A percentile compares a stretch with the other conserved stretches of the same genome.
phyloP scores from a whole-genome alignment of 2,113 vertebrate species.

The Centropristis striata region DNA sequence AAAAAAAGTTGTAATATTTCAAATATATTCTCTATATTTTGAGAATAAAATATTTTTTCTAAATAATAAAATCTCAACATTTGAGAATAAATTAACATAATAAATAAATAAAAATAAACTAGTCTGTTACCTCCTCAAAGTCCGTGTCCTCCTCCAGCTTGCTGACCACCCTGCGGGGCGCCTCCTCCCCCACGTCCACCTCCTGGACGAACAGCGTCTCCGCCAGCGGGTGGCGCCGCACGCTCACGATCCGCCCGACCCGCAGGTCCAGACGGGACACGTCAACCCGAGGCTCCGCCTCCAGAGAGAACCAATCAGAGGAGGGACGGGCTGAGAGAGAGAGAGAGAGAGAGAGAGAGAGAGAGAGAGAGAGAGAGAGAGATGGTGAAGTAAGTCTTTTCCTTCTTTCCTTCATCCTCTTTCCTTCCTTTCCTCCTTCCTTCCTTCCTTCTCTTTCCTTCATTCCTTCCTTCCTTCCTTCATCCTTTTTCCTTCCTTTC shows the following conservation, averaged over 20 bases:
- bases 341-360: no score
- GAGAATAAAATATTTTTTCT: background rate
- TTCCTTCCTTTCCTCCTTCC: no score
- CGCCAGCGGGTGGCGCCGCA: slow-evolving; percentile 89
- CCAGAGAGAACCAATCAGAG: slow-evolving; percentile 39
- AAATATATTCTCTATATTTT: background rate
- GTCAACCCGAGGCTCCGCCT: slow-evolving; percentile 84
- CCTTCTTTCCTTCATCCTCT: no score
- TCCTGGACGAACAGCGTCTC: slow-evolving; percentile 89
- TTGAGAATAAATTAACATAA: no score
- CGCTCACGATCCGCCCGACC: slow-evolving; percentile 89
- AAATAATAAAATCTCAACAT: no score
- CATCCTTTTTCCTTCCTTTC: no score
- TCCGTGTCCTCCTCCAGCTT: slow-evolving; percentile 87
- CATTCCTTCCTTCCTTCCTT: no score
- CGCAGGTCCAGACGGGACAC: slow-evolving; percentile 93
- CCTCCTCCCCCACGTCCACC: slow-evolving; percentile 91
- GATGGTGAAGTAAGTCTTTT: background rate
- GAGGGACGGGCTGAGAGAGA: slow-evolving; percentile 22
- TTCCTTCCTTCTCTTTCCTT: no score
- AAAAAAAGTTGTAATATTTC: background rate
- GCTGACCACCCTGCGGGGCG: slow-evolving; percentile 91
- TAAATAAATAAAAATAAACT: no score
- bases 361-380: no score
- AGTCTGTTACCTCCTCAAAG: slow-evolving; percentile 85